Percentiles rank a stretch among this genome's conserved stretches.
phyloP scores from a whole-genome alignment of 2,888 invertebrate species.

The Lithophane socia region DNA sequence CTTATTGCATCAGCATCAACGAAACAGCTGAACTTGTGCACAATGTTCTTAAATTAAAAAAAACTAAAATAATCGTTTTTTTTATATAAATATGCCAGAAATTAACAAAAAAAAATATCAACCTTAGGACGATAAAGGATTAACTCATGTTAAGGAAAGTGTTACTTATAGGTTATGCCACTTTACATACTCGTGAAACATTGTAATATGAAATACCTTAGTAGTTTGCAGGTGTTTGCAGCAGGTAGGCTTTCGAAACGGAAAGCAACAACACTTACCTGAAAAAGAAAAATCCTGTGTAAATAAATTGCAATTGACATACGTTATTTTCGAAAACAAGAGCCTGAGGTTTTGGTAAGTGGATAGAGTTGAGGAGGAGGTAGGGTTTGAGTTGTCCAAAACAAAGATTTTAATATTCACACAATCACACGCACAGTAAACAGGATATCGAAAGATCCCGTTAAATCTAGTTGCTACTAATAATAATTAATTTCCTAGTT shows the following conservation, averaged over 20 bases:
- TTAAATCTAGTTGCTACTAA: neutral
- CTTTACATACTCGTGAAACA: neutral
- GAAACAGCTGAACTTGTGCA: neutral
- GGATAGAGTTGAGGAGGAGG: neutral
- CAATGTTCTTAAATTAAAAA: no score
- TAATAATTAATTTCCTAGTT: constrained; percentile 13
- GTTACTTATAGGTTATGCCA: neutral
- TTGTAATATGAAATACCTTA: constrained; percentile 25
- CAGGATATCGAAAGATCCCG: neutral
- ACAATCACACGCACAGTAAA: neutral
- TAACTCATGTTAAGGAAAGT: neutral
- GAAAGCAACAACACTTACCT: constrained; percentile 30
- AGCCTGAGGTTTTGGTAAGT: neutral
- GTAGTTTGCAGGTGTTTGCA: neutral
- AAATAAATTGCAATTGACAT: neutral
- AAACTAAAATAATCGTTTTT: no score
- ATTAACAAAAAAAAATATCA: no score
- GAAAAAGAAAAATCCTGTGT: constrained; percentile 14
- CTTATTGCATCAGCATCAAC: constrained; percentile 6
- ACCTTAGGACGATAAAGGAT: neutral
- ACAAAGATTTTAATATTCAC: neutral
- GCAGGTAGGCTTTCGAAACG: neutral
- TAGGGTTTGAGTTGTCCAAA: neutral
- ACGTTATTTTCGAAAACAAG: neutral
- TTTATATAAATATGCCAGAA: no score